phyloP scores from a whole-genome alignment of 2,888 invertebrate genomes.

The Drosophila anomalata region DNA sequence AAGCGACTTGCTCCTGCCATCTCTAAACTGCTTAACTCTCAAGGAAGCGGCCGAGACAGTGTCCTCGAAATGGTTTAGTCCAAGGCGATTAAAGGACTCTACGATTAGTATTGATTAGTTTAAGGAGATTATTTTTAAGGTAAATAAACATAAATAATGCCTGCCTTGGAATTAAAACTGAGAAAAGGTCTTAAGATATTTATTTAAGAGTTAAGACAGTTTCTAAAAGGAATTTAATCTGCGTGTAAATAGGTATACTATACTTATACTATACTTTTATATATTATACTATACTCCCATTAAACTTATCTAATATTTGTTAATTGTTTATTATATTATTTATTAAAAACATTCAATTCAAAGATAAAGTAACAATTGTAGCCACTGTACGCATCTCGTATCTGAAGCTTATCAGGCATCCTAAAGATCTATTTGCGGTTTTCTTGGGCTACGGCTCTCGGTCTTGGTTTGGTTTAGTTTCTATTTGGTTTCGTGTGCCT shows the following conservation, averaged over 20 bases:
- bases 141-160: slow-evolving; percentile 1
- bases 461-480: slow-evolving; percentile 51
- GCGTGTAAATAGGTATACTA: too few relatives aligned
- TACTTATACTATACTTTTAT: too few relatives aligned
- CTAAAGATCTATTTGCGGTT: slow-evolving; percentile 73
- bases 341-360: too few relatives aligned
- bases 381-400: slow-evolving; percentile 25
- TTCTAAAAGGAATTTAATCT: too few relatives aligned
- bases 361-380: not conserved
- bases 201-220: too few relatives aligned
- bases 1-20: slow-evolving; percentile 46
- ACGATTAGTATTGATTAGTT: not conserved
- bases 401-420: slow-evolving; percentile 59
- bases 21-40: slow-evolving; percentile 35
- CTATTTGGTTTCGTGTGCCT: slow-evolving; percentile 56
- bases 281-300: too few relatives aligned
- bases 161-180: too few relatives aligned
- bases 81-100: slow-evolving; percentile 19
- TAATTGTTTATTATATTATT: too few relatives aligned
- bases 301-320: too few relatives aligned
- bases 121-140: slow-evolving; percentile 18
- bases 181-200: not conserved
- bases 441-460: slow-evolving; percentile 51
- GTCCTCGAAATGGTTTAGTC: slow-evolving; percentile 9
- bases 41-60: slow-evolving; percentile 25